Evolutionary conservation across 2,797 vertebrate genomes (phyloP).

Genomic region (Phalloptychus januarius): DNA sequence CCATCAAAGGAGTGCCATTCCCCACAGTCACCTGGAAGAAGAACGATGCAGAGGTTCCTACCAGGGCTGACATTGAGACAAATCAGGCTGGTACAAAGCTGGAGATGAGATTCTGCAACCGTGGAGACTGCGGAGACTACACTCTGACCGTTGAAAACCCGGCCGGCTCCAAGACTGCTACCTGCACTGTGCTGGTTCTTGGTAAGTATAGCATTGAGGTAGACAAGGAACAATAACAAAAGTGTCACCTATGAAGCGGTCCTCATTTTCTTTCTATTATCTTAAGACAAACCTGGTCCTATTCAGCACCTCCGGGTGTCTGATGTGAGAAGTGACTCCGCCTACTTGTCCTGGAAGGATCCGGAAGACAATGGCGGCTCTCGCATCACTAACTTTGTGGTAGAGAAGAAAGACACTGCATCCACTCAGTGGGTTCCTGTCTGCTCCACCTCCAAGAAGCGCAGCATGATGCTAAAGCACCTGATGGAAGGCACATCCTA

Average conservation of each 20-base stretch:
- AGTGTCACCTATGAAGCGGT: not conserved
- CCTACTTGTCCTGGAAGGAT: constrained; percentile 97
- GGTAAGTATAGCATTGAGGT: constrained; percentile 72
- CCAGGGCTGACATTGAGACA: constrained; percentile 92
- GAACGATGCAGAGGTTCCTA: constrained; percentile 89
- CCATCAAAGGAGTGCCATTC: constrained; percentile 94
- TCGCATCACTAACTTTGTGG: constrained; percentile 95
- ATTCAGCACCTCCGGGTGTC: constrained; percentile 92
- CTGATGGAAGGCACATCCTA: constrained; percentile 94
- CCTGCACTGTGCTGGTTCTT: constrained; percentile 92
- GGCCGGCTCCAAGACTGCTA: constrained; percentile 92
- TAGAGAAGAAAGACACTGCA: constrained; percentile 95
- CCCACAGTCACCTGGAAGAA: constrained; percentile 97
- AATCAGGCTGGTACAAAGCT: constrained; percentile 90
- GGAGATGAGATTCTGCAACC: constrained; percentile 93
- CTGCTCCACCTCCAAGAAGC: constrained; percentile 96
- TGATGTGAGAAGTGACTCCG: constrained; percentile 95
- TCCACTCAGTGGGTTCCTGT: constrained; percentile 92
- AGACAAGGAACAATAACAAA: not conserved
- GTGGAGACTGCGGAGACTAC: constrained; percentile 92
- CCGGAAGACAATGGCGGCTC: constrained; percentile 95
- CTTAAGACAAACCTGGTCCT: constrained; percentile 94
- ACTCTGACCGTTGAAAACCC: constrained; percentile 95
- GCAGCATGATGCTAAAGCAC: constrained; percentile 91
- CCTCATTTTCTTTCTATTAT: not conserved